Evolutionary conservation across 2,797 vertebrate species (phyloP).

Genomic region (Zenarchopterus dispar): DNA sequence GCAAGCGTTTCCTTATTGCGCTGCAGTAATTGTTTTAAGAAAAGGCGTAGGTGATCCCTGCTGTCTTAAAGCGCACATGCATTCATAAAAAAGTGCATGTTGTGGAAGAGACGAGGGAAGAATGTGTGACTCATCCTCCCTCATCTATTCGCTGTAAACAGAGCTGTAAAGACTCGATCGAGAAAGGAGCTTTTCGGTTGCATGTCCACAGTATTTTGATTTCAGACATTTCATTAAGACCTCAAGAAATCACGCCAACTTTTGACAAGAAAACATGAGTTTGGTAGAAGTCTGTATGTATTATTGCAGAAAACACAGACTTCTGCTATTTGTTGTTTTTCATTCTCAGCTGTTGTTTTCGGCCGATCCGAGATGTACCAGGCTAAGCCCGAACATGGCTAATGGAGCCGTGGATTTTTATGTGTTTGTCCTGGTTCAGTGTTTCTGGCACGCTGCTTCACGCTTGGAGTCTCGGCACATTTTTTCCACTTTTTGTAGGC

Average conservation of each 20-base stretch:
- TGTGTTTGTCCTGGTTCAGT: constrained; percentile 66
- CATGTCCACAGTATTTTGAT: no score
- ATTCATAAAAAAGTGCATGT: not conserved
- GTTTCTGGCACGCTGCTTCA: constrained; percentile 68
- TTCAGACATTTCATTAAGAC: no score
- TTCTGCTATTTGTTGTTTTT: constrained; percentile 20
- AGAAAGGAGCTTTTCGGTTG: no score
- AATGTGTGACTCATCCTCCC: no score
- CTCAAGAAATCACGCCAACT: no score
- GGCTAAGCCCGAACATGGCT: constrained; percentile 61
- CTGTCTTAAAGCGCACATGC: constrained; percentile 18
- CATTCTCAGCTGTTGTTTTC: constrained; percentile 61
- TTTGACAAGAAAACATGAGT: no score
- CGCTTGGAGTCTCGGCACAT: constrained; percentile 66
- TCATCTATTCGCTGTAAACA: no score
- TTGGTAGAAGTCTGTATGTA: no score
- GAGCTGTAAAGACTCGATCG: no score
- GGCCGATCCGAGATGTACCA: constrained; percentile 45
- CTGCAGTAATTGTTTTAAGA: constrained; percentile 39
- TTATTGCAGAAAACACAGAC: constrained; percentile 1
- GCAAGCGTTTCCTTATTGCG: not conserved
- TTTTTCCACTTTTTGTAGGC: constrained; percentile 74
- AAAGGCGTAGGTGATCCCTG: constrained; percentile 26
- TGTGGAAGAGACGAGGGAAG: not conserved
- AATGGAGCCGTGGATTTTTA: constrained; percentile 66